These are phyloP conservation scores for Heliconius hermathena DNA, from an alignment of 1,140 invertebrate species.

Conservation along the genomic window DNA sequence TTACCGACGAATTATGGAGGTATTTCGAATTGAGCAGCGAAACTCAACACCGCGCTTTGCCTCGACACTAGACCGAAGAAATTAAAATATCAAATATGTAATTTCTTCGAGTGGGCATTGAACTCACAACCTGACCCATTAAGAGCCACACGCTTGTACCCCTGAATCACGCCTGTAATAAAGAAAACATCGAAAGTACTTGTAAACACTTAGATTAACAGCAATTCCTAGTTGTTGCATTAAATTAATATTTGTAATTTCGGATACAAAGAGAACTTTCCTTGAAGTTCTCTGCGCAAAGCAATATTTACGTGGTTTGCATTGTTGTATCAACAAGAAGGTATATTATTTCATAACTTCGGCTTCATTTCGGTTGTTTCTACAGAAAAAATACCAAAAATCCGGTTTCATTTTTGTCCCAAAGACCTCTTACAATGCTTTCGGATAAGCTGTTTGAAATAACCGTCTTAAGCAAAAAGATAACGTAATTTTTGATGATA, in stretches of 20 bases:
- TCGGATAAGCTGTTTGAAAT: neutral
- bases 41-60: too few species aligned
- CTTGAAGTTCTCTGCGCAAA: conserved; percentile 13
- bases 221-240: neutral
- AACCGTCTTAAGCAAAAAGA: neutral
- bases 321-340: conserved; percentile 28
- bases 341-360: conserved; percentile 35
- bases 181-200: too few species aligned
- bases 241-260: conserved; percentile 14
- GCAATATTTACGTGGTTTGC: conserved; percentile 26
- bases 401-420: conserved; percentile 22
- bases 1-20: too few species aligned
- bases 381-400: conserved; percentile 22
- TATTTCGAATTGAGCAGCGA: too few species aligned
- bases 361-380: conserved; percentile 26
- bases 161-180: too few species aligned
- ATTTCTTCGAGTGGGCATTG: too few species aligned
- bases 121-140: too few species aligned
- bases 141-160: too few species aligned
- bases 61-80: too few species aligned
- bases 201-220: neutral
- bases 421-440: conserved; percentile 10
- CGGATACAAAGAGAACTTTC: neutral
- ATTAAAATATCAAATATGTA: too few species aligned
- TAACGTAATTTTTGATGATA: neutral